Evolutionary conservation across 2,113 vertebrate species (phyloP), one percentile per base, ranked within the genome.

Genomic region (Euleptes europaea): DNA sequence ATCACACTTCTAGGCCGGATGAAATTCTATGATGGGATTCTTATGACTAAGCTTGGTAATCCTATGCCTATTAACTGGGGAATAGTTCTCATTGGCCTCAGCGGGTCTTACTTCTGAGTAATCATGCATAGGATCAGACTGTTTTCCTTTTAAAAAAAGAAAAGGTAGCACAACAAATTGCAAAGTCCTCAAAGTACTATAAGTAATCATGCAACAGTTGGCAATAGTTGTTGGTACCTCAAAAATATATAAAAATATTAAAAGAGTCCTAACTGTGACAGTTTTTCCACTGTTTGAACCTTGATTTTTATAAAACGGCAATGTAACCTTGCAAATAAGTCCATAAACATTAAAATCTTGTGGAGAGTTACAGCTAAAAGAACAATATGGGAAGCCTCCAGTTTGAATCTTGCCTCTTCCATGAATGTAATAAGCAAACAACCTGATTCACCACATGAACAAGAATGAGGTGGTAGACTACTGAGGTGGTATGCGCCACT

Each of bases 131-230:
- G 42, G 23, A 42, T 84, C 17, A 44, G 17, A 7, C 23, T 47
- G 23, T 31, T 51, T 80, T 69, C 66, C 28, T 81, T 60, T 15
- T 54, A n/a, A n/a, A n/a, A 47, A 47, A 47, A 47, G 44, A 19
- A 33, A 28, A 80, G 35, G 74, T 13, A 76, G 47, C 9, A 19
- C 31, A n/a, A 26, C 74, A 78, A 66, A 7, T 35, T 82, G 31
- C 21, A 33, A 72, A 84, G 60, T 63, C 13, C 23, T 28, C 42
- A 1, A 0, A 1, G 2, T 0, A 0, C 79, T 67, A 14, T 57
- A n/a, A 67, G 47, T 35, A 74, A 49, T 4, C 0, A 0, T 47
- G 9, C 21, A 12, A 12, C 35, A 26, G 31, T 77, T 84, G 38
- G 3, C 75, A 38, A 35, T 5, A 69, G 7, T 40, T 26, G 44